Base-by-base conservation (phyloP, 2,888 invertebrate genomes). In the Ophion obscuratus region DNA sequence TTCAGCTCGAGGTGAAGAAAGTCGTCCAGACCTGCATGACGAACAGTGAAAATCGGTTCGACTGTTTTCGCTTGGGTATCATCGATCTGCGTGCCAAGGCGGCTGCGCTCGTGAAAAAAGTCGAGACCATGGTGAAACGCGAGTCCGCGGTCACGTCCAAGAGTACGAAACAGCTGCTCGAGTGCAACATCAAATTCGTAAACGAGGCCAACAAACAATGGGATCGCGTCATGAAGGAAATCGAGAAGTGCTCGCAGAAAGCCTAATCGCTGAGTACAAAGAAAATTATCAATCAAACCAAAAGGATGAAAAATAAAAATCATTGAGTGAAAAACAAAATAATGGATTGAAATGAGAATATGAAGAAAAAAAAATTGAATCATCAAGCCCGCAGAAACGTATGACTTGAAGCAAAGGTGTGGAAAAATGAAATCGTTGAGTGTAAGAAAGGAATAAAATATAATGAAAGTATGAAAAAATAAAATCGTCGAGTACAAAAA, bases 1-100 rank as follows among this genome's bases (percentile, higher is more conserved):
- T 89, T 61, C 88, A 90, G 81, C 84, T 76, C 24, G 88, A 89
- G 36, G 87, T 86, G 20, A 87, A 89, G 84, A 87, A 81, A 74
- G 88, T 88, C 14, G 68, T 89, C 14, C 80, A 85, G 44, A 87
- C 86, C 62, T 90, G 89, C 64, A 73, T 87, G 85, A 84, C 31
- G 24, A 87, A 53, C 17, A 17, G 81, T 70, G 81, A 75, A 20
- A 86, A 88, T 77, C 78, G 82, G 24, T 20, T 88, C 2, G 83
- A 84, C 17, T 90, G 88, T 75, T 86, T 89, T 70, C 83, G 75
- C 31, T 71, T 40, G 31, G 73, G 84, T 61, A 71, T 89, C 44
- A 53, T 78, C 14, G 85, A 87, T 73, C 81, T 90, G 70, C 79
- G 67, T 2, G 84, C 86, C 40, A 86, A 83, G 70, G 86, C 86